Percentiles rank a stretch among this genome's conserved stretches.
phyloP scores from a whole-genome alignment of 2,113 vertebrate genomes.

The Polyodon spathula region DNA sequence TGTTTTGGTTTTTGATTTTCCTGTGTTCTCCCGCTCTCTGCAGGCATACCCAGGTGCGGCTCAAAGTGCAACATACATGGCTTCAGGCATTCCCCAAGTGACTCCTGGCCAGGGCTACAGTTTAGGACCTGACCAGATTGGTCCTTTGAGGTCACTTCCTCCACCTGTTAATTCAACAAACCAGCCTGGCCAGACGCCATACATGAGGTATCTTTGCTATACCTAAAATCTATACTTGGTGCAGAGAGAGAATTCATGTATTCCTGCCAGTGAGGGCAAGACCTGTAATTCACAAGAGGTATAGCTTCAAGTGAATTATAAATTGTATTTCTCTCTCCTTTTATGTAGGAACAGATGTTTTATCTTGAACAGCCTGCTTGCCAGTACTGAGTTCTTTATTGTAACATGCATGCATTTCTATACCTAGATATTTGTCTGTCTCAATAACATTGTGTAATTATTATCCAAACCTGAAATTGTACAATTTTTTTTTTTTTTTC shows the following conservation, averaged over 20 bases:
- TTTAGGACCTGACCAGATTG: slow-evolving; percentile 67
- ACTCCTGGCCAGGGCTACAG: slow-evolving; percentile 57
- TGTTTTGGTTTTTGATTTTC: not conserved
- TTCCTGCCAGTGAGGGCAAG: too few relatives aligned
- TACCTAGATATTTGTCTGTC: too few relatives aligned
- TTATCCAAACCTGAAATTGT: not conserved
- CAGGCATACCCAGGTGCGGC: slow-evolving; percentile 73
- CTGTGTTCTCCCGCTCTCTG: slow-evolving; percentile 19
- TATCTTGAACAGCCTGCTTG: too few relatives aligned
- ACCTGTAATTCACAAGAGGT: too few relatives aligned
- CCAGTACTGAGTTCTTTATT: too few relatives aligned
- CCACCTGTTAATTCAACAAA: slow-evolving; percentile 54
- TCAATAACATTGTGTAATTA: too few relatives aligned
- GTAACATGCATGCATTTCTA: too few relatives aligned
- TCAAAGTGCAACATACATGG: slow-evolving; percentile 62
- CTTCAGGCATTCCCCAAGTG: slow-evolving; percentile 60
- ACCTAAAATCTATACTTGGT: too few relatives aligned
- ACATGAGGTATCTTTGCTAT: slow-evolving; percentile 64
- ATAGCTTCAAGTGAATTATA: too few relatives aligned
- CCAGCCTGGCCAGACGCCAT: slow-evolving; percentile 60
- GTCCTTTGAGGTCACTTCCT: slow-evolving; percentile 69
- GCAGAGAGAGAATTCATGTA: too few relatives aligned
- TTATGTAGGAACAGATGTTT: too few relatives aligned
- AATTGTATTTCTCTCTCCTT: too few relatives aligned
- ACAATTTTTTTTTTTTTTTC: slow-evolving; percentile 14